Percentiles rank a stretch among this genome's conserved stretches.
phyloP scores from a whole-genome alignment of 2,797 vertebrate species.

The Anniella stebbinsi region DNA sequence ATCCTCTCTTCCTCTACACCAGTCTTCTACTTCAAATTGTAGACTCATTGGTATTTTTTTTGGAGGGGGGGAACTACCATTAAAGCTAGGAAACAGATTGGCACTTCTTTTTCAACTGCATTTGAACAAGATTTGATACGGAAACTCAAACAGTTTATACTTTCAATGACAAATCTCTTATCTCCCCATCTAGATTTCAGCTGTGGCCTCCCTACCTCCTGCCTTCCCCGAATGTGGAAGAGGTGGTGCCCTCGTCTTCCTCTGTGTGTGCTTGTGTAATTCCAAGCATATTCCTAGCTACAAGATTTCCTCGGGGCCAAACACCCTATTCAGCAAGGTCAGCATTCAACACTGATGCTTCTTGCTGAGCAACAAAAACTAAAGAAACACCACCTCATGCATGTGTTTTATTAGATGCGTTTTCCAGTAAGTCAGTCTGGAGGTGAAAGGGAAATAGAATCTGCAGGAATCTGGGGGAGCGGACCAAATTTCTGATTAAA shows the following conservation, averaged over 20 bases:
- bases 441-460: not conserved
- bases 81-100: not conserved
- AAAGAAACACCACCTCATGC: not conserved
- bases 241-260: not conserved
- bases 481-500: not conserved
- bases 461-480: not conserved
- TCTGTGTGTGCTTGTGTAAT: not conserved
- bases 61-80: not conserved
- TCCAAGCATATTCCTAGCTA: not conserved
- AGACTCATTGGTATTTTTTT: not conserved
- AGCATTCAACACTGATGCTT: not conserved
- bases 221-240: not conserved
- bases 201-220: not conserved
- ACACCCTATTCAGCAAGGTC: slow-evolving; percentile 15
- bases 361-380: slow-evolving; percentile 15
- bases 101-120: not conserved
- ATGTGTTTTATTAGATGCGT: not conserved
- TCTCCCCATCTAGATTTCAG: not conserved
- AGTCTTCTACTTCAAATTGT: not conserved
- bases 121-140: not conserved
- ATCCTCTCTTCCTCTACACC: not conserved
- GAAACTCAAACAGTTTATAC: not conserved
- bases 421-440: not conserved
- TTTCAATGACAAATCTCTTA: not conserved
- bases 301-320: not conserved